phyloP scores from a whole-genome alignment of 1,140 invertebrate species.

The Helicoverpa zea region DNA sequence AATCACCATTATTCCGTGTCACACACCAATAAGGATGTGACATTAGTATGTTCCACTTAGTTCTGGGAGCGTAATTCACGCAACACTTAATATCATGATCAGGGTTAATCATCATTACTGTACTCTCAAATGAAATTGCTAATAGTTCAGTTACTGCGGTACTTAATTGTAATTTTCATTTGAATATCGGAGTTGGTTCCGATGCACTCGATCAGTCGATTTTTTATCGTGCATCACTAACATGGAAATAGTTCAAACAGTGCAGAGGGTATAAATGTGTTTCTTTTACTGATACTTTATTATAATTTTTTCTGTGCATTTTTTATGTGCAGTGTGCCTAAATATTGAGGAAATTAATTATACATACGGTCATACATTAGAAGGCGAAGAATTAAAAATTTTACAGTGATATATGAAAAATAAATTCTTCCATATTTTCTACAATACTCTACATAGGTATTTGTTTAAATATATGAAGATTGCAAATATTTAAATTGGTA shows the following conservation, averaged over 20 bases:
- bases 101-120: constrained; percentile 27
- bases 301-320: too few species aligned
- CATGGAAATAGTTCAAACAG: constrained; percentile 9
- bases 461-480: too few species aligned
- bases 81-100: constrained; percentile 26
- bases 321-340: too few species aligned
- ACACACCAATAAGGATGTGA: constrained; percentile 6
- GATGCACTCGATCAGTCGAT: neutral
- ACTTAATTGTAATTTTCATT: constrained; percentile 28
- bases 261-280: neutral
- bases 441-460: too few species aligned
- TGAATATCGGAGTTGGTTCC: neutral
- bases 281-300: neutral
- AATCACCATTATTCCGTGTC: neutral
- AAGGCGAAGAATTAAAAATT: too few species aligned
- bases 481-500: too few species aligned
- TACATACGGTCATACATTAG: too few species aligned
- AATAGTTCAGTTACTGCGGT: constrained; percentile 2
- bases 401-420: too few species aligned
- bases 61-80: constrained; percentile 1
- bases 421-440: too few species aligned
- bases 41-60: neutral
- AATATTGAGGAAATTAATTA: too few species aligned
- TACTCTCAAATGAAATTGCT: neutral
- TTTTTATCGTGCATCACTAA: neutral